Conservation (phyloP, 2,888 invertebrate genomes). For the Chrysodeixis includens region DNA sequence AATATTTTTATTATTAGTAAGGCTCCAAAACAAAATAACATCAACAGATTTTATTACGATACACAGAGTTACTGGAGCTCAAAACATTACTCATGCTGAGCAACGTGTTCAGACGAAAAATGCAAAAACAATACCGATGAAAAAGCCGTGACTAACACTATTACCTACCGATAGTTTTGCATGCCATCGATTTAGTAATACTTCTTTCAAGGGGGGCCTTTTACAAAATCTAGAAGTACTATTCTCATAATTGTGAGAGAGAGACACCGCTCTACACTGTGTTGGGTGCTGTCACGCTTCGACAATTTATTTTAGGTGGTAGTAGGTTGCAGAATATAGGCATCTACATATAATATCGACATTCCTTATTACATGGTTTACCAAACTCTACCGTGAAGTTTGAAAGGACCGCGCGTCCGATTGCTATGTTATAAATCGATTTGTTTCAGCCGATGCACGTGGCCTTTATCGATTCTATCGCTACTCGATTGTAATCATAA, state of each 20-base stretch:
- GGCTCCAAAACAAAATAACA: background rate
- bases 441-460: constrained; percentile 57
- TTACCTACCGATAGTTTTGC: constrained; percentile 20
- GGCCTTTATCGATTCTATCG: constrained; percentile 51
- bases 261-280: no score
- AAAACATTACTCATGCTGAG: constrained; percentile 20
- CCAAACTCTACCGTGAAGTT: constrained; percentile 51
- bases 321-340: constrained; percentile 16
- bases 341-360: constrained; percentile 14
- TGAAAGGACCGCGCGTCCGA: constrained; percentile 35
- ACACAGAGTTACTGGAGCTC: constrained; percentile 3
- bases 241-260: no score
- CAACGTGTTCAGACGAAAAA: background rate
- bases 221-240: no score
- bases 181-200: constrained; percentile 16
- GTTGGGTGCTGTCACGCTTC: no score
- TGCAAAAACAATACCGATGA: constrained; percentile 2
- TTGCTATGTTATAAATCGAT: constrained; percentile 56
- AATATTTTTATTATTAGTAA: background rate
- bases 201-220: background rate
- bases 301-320: no score
- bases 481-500: constrained; percentile 41
- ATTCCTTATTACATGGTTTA: constrained; percentile 27
- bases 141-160: constrained; percentile 19
- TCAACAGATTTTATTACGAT: background rate